phyloP scores from a whole-genome alignment of 2,113 vertebrate species.

The Nanorana parkeri region DNA sequence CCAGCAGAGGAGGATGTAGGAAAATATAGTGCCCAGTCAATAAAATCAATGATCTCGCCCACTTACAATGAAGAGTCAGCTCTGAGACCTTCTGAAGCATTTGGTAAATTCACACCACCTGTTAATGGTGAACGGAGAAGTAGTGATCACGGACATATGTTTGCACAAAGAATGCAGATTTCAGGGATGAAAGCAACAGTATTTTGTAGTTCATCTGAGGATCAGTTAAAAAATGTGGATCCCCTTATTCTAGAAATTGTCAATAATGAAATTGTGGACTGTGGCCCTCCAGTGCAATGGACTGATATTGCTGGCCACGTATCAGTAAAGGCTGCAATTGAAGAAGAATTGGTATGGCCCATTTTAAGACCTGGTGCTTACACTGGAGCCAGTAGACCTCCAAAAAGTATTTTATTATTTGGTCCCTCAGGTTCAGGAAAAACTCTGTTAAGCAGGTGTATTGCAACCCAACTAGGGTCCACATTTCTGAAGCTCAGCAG shows the following conservation, averaged over 20 bases:
- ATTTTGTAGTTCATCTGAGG: slow-evolving; percentile 69
- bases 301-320: slow-evolving; percentile 86
- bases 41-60: slow-evolving; percentile 82
- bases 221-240: slow-evolving; percentile 81
- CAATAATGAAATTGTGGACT: slow-evolving; percentile 85
- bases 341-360: slow-evolving; percentile 95
- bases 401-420: slow-evolving; percentile 88
- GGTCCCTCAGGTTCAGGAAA: slow-evolving; percentile 89
- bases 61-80: slow-evolving; percentile 76
- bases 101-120: slow-evolving; percentile 82
- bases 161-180: slow-evolving; percentile 58
- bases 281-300: slow-evolving; percentile 86
- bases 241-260: slow-evolving; percentile 83
- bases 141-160: slow-evolving; percentile 54
- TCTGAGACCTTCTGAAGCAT: slow-evolving; percentile 61
- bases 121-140: slow-evolving; percentile 75
- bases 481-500: slow-evolving; percentile 84
- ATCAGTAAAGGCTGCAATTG: slow-evolving; percentile 85
- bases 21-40: slow-evolving; percentile 71
- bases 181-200: slow-evolving; percentile 67
- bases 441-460: slow-evolving; percentile 83
- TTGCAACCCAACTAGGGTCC: slow-evolving; percentile 91
- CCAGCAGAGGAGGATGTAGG: slow-evolving; percentile 65
- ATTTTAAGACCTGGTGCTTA: slow-evolving; percentile 77
- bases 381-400: slow-evolving; percentile 67